These are phyloP conservation scores for Dione vanillae DNA, from an alignment of 2,888 invertebrate genomes.

Conservation along the genomic window DNA sequence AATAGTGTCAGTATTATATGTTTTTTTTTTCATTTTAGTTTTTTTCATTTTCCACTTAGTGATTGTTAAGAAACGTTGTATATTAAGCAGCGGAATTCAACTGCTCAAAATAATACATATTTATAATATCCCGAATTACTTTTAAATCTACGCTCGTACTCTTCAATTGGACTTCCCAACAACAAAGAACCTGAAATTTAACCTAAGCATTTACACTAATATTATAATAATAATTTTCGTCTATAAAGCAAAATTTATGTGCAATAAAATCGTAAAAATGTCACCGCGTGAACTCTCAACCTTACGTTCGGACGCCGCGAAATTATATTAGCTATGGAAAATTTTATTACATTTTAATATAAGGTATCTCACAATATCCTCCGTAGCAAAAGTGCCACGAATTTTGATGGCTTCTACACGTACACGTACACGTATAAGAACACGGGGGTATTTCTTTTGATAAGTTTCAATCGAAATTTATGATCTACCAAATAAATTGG, in stretches of 20 bases:
- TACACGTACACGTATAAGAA: slow-evolving; percentile 37
- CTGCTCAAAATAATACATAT: too few species aligned
- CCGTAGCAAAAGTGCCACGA: slow-evolving; percentile 60
- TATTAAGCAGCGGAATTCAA: too few species aligned
- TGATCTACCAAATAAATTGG: slow-evolving; percentile 52
- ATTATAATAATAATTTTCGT: slow-evolving; percentile 32
- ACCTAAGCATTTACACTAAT: slow-evolving; percentile 20
- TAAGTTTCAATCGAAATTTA: slow-evolving; percentile 55
- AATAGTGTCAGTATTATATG: too few species aligned
- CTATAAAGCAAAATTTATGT: slow-evolving; percentile 35
- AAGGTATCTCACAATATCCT: slow-evolving; percentile 69
- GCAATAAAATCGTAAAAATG: slow-evolving; percentile 40
- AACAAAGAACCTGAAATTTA: background rate
- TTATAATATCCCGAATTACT: background rate
- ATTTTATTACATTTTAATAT: slow-evolving; percentile 79
- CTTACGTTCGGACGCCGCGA: slow-evolving; percentile 59
- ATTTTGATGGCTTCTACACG: slow-evolving; percentile 62
- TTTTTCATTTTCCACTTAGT: too few species aligned
- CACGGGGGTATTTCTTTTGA: slow-evolving; percentile 57
- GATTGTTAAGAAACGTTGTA: too few species aligned
- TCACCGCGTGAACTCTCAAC: slow-evolving; percentile 52
- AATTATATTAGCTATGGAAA: slow-evolving; percentile 71
- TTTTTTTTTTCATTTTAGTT: too few species aligned
- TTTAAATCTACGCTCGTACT: background rate
- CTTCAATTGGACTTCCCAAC: background rate